phyloP scores from a whole-genome alignment of 2,797 vertebrate species.

The Limosa lapponica region DNA sequence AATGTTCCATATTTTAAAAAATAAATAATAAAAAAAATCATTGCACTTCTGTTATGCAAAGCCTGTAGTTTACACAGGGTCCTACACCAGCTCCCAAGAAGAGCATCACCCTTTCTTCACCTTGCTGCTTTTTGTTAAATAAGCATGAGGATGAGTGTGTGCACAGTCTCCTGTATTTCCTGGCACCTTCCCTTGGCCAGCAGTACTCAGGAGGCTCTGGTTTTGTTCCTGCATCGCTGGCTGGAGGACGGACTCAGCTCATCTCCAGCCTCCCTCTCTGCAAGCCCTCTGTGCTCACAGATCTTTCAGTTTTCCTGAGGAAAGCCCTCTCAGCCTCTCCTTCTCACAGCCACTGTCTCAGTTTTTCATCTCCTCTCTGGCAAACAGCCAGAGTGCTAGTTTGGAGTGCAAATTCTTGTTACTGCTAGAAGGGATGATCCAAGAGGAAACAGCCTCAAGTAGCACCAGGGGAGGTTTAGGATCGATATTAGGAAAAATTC shows the following conservation, averaged over 20 bases:
- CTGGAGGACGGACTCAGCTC: not conserved
- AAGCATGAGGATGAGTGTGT: not conserved
- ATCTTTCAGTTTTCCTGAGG: not conserved
- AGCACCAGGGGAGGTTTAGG: too few species aligned
- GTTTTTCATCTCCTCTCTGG: not conserved
- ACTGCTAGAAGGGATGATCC: not conserved
- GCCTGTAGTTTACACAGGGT: not conserved
- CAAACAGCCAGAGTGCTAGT: not conserved
- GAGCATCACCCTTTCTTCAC: not conserved
- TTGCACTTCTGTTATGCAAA: not conserved
- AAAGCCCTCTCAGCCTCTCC: not conserved
- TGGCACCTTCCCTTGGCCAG: not conserved
- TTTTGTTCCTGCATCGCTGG: not conserved
- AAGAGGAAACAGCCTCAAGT: too few species aligned
- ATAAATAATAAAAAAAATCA: not conserved
- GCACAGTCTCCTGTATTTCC: not conserved
- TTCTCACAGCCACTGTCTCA: not conserved
- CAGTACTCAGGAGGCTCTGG: fast-evolving
- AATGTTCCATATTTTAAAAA: not conserved
- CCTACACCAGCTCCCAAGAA: not conserved
- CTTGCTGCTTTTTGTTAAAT: not conserved
- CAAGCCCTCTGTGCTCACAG: not conserved
- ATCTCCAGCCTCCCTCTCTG: not conserved
- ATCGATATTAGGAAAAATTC: too few species aligned
- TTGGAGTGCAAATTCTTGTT: not conserved